These are phyloP conservation scores for Linurgus olivaceus DNA, from an alignment of 2,797 vertebrate genomes.

Conservation along the genomic window DNA sequence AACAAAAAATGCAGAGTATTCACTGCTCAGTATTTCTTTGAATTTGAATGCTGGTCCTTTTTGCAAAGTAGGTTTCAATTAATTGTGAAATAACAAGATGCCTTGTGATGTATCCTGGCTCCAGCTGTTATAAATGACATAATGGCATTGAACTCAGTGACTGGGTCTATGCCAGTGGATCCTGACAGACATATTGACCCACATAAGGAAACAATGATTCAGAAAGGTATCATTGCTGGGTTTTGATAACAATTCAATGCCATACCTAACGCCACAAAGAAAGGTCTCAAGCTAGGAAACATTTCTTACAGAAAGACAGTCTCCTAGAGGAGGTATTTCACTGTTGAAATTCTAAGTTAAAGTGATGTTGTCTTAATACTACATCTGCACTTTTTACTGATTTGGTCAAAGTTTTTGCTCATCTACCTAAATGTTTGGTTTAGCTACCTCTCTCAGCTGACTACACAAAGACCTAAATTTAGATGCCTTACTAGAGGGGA, in stretches of 20 bases:
- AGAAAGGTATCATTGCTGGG: not conserved
- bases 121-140: not conserved
- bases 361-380: not conserved
- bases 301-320: not conserved
- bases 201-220: not conserved
- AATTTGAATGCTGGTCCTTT: not conserved
- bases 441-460: not conserved
- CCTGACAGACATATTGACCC: not conserved
- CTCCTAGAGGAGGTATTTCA: not conserved
- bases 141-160: not conserved
- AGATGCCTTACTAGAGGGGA: not conserved
- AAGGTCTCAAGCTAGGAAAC: not conserved
- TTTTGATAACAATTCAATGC: not conserved
- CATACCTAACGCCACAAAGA: not conserved
- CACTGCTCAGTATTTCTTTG: not conserved
- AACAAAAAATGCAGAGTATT: not conserved
- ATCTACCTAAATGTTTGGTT: not conserved
- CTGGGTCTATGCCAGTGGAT: not conserved
- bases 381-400: not conserved
- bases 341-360: not conserved
- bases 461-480: not conserved
- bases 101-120: constrained; percentile 11
- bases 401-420: not conserved
- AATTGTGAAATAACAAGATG: not conserved
- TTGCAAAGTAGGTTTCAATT: not conserved